Evolutionary conservation across 2,113 vertebrate species (phyloP), one percentile per base, ranked within the genome.

Genomic region (Gallinago media): DNA sequence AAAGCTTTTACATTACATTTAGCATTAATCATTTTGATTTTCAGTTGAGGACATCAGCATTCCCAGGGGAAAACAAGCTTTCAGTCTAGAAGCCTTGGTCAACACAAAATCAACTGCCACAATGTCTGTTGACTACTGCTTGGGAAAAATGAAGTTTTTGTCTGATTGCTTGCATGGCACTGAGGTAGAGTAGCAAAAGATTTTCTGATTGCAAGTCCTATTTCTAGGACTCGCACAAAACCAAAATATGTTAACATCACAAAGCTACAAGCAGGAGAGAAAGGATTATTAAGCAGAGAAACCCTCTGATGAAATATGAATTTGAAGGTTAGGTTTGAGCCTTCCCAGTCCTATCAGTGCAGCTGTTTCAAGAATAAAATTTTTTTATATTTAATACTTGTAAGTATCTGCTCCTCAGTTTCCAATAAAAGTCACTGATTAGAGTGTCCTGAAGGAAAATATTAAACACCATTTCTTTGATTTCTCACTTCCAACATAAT

Each of bases 361-460:
- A 76, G 58, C 58, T 82, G 17, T 83, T 78, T 88, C 46, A 83
- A 79, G 46, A 32, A 56, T 13, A 83, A 52, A 17, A 73, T 65
- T 66, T 78, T 92, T 71, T 89, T 12, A 31, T 88, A 77, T 71
- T 86, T 87, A 93, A 79, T 85, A 67, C 50, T 63, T 93, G 44
- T 22, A 89, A 94, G 34, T 44, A 82, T 88, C 87, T 89, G 36
- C 82, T 92, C 31, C 38, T 91, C 93, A 72, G 7, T 67, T n/a
- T 36, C 50, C 90, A 88, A 93, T 63, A 82, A 79, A 94, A 94
- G 27, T 65, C 76, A 72, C 63, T 85, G 89, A 95, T 95, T 79
- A 92, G n/a, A 1, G 0, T 56, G 52, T 59, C 40, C 61, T 40
- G 66, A 89, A 96, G 54, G 18, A 92, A 77, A 92, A 92, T 34